Conservation (phyloP, 1,140 invertebrate genomes). For the Solen grandis region DNA sequence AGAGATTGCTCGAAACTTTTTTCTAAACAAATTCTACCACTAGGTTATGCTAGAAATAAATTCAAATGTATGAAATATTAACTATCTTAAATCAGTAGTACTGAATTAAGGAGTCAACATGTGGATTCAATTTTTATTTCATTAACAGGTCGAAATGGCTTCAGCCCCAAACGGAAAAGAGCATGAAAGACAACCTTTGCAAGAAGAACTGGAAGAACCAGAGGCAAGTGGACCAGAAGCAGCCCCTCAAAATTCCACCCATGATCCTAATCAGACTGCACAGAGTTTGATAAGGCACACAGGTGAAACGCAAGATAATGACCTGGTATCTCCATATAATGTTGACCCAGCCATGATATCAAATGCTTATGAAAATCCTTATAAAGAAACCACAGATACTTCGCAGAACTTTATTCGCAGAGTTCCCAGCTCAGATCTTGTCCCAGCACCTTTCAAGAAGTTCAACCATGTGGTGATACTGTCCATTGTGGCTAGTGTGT, state of each 20-base stretch:
- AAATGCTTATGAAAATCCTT: conserved; percentile 71
- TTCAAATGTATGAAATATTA: too few species aligned
- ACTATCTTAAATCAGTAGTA: too few species aligned
- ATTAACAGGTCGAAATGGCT: too few species aligned
- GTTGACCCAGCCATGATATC: conserved; percentile 63
- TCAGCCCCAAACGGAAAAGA: conserved; percentile 1
- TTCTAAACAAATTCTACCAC: too few species aligned
- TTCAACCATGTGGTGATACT: conserved; percentile 72
- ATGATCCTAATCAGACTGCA: conserved; percentile 38
- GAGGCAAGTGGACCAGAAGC: background rate
- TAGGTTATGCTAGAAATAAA: too few species aligned
- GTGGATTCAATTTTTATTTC: too few species aligned
- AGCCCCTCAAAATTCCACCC: background rate
- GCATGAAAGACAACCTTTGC: conserved; percentile 46
- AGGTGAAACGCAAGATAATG: conserved; percentile 27
- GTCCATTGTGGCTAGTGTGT: conserved; percentile 68
- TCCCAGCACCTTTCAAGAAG: conserved; percentile 72
- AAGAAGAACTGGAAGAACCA: conserved; percentile 11
- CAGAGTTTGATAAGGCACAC: conserved; percentile 45
- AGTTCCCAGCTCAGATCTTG: conserved; percentile 70
- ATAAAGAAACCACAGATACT: conserved; percentile 74
- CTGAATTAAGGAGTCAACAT: too few species aligned
- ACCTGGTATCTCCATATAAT: conserved; percentile 57
- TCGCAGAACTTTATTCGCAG: conserved; percentile 67
- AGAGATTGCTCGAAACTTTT: too few species aligned